Evolutionary conservation across 2,113 vertebrate species (phyloP), one percentile per base, ranked within the genome.

Genomic region (Trachemys scripta): DNA sequence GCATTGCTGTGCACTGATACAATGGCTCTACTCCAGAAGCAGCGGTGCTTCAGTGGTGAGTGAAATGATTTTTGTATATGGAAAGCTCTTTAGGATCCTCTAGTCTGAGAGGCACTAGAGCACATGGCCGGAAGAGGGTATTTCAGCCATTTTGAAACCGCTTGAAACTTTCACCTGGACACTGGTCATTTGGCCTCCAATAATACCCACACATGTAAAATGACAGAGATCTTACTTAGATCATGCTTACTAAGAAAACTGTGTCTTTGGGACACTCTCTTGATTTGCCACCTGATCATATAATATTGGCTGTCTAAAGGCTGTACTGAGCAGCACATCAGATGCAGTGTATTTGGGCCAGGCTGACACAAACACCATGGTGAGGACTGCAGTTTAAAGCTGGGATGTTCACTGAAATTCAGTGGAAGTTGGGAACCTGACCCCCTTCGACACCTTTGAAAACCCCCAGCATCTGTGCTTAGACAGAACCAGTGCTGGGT

Each of bases 381-480:
- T 1, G 54, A 0, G 1, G 29, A 31, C 19, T 38, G 54, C 42
- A 14, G 42, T 9, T 50, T 54, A 89, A 87, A 35, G 0, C 3
- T 10, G 50, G 82, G 45, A 49, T 11, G 38, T 75, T 35, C 5
- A 8, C 2, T 8, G 10, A 79, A 42, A 56, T 90, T 75, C 69
- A 80, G 45, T 59, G 62, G 22, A 25, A 76, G 5, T 25, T 76
- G 9, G 38, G 20, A 45, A 12, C 20, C 38, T 76, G 19, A 5
- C 10, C 11, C 38, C n/a, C 2, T 87, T 14, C 1, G 57, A 0
- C 0, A 22, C 25, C 4, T 69, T 1, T 29, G 10, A 24, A 45
- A 10, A 2, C 38, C 47, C 47, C 29, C 29, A 29, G 38, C 35
- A 57, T 54, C 47, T 75, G 20, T 50, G 35, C 19, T 79, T 14